These are phyloP conservation scores for Thalpophila matura DNA, from an alignment of 2,888 invertebrate genomes.

Conservation along the genomic window DNA sequence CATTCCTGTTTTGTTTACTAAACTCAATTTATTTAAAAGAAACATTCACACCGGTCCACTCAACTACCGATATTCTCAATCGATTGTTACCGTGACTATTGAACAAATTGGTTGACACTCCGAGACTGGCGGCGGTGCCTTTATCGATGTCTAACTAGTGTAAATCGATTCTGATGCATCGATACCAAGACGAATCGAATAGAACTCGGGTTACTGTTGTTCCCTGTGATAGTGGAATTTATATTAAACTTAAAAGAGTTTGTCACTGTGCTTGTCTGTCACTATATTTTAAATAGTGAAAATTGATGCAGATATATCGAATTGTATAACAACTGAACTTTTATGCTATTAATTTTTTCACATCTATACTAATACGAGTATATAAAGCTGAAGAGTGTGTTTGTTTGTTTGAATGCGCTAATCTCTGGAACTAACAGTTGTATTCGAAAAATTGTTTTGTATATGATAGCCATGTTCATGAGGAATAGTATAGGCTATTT, in stretches of 20 bases:
- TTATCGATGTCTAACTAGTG: constrained; percentile 76
- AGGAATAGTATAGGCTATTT: too few species aligned
- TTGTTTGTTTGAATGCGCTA: too few species aligned
- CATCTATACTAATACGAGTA: too few species aligned
- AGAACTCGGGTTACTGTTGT: constrained; percentile 26
- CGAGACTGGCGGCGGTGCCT: constrained; percentile 68
- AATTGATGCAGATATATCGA: too few species aligned
- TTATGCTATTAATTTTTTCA: too few species aligned
- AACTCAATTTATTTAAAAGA: constrained; percentile 30
- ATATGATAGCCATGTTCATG: too few species aligned
- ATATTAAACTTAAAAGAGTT: neutral
- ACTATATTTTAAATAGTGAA: too few species aligned
- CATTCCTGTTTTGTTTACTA: constrained; percentile 10
- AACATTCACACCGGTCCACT: constrained; percentile 39
- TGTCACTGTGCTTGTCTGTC: neutral
- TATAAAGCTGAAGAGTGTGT: too few species aligned
- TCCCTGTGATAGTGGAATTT: constrained; percentile 20
- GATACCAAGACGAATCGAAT: constrained; percentile 71
- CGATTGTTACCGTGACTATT: constrained; percentile 73
- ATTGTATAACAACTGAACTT: too few species aligned
- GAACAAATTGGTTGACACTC: constrained; percentile 77
- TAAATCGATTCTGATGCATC: constrained; percentile 77
- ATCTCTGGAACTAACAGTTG: too few species aligned
- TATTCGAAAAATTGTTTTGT: too few species aligned
- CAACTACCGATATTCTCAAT: constrained; percentile 60